Evolutionary conservation across 2,888 invertebrate species (phyloP).

Genomic region (Syritta pipiens): DNA sequence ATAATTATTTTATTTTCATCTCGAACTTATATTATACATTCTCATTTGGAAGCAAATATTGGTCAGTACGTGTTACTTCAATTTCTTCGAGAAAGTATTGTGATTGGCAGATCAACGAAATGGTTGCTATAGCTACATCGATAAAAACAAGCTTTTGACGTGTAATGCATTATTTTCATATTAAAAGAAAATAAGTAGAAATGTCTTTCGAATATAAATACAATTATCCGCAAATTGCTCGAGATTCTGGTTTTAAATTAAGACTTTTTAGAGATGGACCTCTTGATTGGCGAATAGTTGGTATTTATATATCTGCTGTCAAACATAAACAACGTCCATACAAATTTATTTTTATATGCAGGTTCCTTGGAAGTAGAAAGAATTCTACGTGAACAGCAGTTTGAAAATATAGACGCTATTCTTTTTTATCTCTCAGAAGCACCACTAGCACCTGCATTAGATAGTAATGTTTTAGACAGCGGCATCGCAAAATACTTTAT

Average conservation of each 20-base stretch:
- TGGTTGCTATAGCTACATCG: slow-evolving; percentile 23
- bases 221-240: slow-evolving; percentile 77
- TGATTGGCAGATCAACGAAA: too few species aligned
- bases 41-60: too few species aligned
- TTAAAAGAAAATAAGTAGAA: too few species aligned
- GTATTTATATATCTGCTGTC: too few species aligned
- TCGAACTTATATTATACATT: too few species aligned
- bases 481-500: slow-evolving; percentile 78
- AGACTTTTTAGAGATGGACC: slow-evolving; percentile 75
- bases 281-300: slow-evolving; percentile 77
- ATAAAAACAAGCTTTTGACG: too few species aligned
- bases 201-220: slow-evolving; percentile 70
- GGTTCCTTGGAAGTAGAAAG: slow-evolving; percentile 77
- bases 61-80: too few species aligned
- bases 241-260: slow-evolving; percentile 77
- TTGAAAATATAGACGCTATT: slow-evolving; percentile 76
- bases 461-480: slow-evolving; percentile 77
- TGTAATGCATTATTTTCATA: too few species aligned
- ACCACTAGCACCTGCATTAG: slow-evolving; percentile 75
- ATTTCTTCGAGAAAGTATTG: too few species aligned
- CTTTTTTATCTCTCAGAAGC: slow-evolving; percentile 76
- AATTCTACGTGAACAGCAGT: slow-evolving; percentile 75
- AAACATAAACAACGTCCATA: too few species aligned
- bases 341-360: slow-evolving; percentile 44
- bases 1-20: not conserved